Evolutionary conservation across 1,140 invertebrate genomes (phyloP).

Genomic region (Lepidurus packardi): DNA sequence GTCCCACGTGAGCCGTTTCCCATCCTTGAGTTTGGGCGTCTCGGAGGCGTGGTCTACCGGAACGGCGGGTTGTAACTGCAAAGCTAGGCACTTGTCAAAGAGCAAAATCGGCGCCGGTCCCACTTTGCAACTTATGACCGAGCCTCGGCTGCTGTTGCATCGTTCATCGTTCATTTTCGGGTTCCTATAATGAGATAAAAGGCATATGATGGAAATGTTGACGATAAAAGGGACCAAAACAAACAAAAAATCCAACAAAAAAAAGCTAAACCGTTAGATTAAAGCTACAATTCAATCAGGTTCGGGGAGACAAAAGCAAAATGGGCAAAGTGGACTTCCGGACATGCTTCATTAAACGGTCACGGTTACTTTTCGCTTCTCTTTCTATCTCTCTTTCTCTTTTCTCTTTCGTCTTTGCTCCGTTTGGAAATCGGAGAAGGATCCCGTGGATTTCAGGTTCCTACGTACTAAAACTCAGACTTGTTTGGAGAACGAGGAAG

Average conservation of each 20-base stretch:
- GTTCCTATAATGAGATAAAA: neutral
- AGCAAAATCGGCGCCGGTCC: neutral
- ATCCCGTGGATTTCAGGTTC: neutral
- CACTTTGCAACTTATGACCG: slow-evolving; percentile 21
- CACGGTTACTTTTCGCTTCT: neutral
- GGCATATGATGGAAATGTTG: neutral
- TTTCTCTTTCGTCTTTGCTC: neutral
- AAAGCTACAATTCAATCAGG: slow-evolving; percentile 11
- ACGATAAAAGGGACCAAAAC: neutral
- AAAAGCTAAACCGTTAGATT: neutral
- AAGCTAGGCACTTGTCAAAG: slow-evolving; percentile 18
- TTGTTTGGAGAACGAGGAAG: neutral
- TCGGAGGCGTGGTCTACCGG: neutral
- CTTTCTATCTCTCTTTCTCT: neutral
- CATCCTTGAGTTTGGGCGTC: neutral
- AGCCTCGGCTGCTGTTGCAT: neutral
- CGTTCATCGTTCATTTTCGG: neutral
- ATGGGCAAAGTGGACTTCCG: neutral
- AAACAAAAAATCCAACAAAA: neutral
- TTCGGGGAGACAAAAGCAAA: neutral
- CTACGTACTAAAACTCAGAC: neutral
- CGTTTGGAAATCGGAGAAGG: neutral
- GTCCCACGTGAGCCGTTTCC: neutral
- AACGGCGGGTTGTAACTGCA: slow-evolving; percentile 1
- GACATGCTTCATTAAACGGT: neutral